phyloP scores from a whole-genome alignment of 2,797 vertebrate species.

The Halcyon badia region DNA sequence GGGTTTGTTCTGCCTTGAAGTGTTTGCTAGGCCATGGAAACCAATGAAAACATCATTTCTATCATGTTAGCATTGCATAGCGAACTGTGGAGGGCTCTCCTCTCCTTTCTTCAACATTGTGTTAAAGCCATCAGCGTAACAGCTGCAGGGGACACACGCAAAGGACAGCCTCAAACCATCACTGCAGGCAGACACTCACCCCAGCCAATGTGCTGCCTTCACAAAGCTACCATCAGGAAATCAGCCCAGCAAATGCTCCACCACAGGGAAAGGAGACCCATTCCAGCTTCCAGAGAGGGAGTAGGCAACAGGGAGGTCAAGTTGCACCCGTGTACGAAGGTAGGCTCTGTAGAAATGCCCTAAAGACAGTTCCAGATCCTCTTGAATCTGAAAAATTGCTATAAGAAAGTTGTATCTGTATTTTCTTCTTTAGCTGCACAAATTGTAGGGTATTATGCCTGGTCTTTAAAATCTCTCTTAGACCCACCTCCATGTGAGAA shows the following conservation, averaged over 20 bases:
- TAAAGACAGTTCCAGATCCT: background rate
- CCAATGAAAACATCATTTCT: background rate
- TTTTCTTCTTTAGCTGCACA: background rate
- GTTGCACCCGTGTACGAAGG: accelerated
- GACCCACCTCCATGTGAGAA: background rate
- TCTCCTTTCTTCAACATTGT: background rate
- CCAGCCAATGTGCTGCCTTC: background rate
- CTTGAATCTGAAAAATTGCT: background rate
- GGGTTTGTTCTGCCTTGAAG: background rate
- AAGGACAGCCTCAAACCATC: background rate
- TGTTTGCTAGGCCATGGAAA: background rate
- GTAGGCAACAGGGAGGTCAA: background rate
- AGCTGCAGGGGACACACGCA: background rate
- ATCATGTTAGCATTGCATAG: background rate
- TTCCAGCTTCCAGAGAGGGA: background rate
- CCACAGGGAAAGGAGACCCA: background rate
- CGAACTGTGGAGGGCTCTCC: background rate
- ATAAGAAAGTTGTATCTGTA: background rate
- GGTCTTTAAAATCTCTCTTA: background rate
- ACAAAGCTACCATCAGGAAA: background rate
- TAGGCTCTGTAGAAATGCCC: background rate
- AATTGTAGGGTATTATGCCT: background rate
- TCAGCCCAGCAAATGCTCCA: background rate
- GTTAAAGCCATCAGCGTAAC: background rate
- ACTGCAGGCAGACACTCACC: accelerated